phyloP scores from a whole-genome alignment of 2,888 invertebrate species.

The Ophraella communa region DNA sequence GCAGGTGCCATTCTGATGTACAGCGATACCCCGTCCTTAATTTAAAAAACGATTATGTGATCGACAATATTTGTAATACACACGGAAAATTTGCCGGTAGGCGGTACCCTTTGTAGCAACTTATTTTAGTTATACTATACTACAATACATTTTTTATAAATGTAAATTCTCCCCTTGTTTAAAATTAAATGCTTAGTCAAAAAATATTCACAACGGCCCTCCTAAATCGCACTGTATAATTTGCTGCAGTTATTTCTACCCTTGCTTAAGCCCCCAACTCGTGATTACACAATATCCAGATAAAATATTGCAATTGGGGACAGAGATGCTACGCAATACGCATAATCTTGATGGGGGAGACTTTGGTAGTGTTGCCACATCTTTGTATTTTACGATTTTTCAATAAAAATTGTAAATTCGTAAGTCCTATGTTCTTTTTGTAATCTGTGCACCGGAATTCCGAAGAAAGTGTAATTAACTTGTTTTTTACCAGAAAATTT shows the following conservation, averaged over 20 bases:
- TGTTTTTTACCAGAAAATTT: no score
- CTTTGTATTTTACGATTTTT: neutral
- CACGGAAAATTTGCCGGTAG: no score
- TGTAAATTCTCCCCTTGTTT: neutral
- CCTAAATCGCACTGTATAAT: neutral
- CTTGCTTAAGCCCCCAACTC: slow-evolving; percentile 10
- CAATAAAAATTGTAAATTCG: neutral
- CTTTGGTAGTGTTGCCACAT: slow-evolving; percentile 11
- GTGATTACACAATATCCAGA: slow-evolving; percentile 20
- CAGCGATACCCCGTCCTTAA: no score
- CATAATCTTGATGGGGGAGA: slow-evolving; percentile 27
- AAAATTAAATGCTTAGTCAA: no score
- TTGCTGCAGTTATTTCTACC: slow-evolving; percentile 23
- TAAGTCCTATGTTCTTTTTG: neutral
- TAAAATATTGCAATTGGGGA: slow-evolving; percentile 19
- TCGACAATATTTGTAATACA: no score
- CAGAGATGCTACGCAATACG: slow-evolving; percentile 26
- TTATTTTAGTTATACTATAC: no score
- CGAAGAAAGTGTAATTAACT: no score
- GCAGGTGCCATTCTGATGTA: no score
- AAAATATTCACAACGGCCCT: neutral
- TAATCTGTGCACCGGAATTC: no score
- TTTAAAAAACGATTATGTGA: no score
- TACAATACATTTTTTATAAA: no score
- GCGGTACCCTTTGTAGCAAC: no score